Evolutionary conservation across 2,888 invertebrate species (phyloP).

Genomic region (Plebejus argus): DNA sequence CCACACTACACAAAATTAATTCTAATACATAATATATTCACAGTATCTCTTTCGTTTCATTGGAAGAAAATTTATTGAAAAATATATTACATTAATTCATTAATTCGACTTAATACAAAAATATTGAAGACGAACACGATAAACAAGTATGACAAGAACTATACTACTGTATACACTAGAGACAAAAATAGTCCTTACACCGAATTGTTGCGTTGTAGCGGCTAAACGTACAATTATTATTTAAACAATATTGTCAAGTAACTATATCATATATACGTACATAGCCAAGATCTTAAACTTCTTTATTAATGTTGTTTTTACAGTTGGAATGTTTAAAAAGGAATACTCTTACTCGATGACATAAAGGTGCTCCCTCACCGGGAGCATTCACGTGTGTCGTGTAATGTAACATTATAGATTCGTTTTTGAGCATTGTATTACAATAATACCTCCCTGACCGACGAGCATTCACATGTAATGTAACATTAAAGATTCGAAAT

Average conservation of each 20-base stretch:
- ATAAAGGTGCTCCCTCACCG: too few species aligned
- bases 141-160: constrained; percentile 23
- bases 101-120: constrained; percentile 20
- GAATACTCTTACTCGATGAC: neutral
- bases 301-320: neutral
- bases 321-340: neutral
- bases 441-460: too few species aligned
- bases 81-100: neutral
- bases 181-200: constrained; percentile 10
- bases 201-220: constrained; percentile 58
- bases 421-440: too few species aligned
- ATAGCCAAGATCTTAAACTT: neutral
- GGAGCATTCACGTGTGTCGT: too few species aligned
- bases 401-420: too few species aligned
- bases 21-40: neutral
- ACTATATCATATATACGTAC: constrained; percentile 19
- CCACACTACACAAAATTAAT: constrained; percentile 1
- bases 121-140: constrained; percentile 31
- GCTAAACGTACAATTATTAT: constrained; percentile 42
- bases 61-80: neutral
- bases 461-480: too few species aligned
- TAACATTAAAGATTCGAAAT: too few species aligned
- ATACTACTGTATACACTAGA: constrained; percentile 1
- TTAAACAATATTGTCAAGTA: constrained; percentile 41
- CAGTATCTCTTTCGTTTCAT: neutral